Conservation (phyloP, 2,797 vertebrate species). For the Sparus aurata region DNA sequence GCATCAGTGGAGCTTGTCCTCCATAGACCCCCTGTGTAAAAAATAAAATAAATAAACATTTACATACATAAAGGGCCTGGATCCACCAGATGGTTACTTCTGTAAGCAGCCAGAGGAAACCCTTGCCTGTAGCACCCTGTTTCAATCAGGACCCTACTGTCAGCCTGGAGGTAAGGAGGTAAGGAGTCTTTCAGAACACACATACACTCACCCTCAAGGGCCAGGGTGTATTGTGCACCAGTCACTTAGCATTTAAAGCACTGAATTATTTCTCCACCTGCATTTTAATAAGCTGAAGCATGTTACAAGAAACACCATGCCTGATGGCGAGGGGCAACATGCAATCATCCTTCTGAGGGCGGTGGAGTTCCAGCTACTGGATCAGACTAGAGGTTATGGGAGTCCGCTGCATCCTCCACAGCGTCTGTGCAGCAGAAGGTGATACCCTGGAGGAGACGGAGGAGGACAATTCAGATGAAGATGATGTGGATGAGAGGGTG, state of each 20-base stretch:
- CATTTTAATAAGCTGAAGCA: slow-evolving; percentile 31
- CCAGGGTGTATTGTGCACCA: neutral
- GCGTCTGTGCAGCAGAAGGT: slow-evolving; percentile 54
- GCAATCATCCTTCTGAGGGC: slow-evolving; percentile 28
- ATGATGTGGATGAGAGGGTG: slow-evolving; percentile 23
- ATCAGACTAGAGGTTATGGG: slow-evolving; percentile 40
- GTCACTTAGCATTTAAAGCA: slow-evolving; percentile 26
- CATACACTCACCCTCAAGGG: slow-evolving; percentile 7
- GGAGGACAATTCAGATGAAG: slow-evolving; percentile 26
- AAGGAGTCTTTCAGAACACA: slow-evolving; percentile 36
- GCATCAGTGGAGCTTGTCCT: slow-evolving; percentile 27
- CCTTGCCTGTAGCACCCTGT: slow-evolving; percentile 22
- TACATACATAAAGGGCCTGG: neutral
- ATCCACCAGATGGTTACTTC: slow-evolving; percentile 29
- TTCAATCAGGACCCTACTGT: slow-evolving; percentile 36
- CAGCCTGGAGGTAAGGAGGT: slow-evolving; percentile 43
- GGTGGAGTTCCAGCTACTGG: slow-evolving; percentile 29
- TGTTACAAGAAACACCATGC: slow-evolving; percentile 22
- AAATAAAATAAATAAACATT: neutral
- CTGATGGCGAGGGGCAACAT: slow-evolving; percentile 11
- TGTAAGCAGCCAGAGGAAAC: slow-evolving; percentile 15
- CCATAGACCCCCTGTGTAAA: slow-evolving; percentile 13
- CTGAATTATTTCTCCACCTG: slow-evolving; percentile 1
- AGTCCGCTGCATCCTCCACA: slow-evolving; percentile 45
- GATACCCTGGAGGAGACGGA: slow-evolving; percentile 18